Evolutionary conservation across 2,888 invertebrate genomes (phyloP), one percentile per base, ranked within the genome.

Genomic region (Drosophila differens): DNA sequence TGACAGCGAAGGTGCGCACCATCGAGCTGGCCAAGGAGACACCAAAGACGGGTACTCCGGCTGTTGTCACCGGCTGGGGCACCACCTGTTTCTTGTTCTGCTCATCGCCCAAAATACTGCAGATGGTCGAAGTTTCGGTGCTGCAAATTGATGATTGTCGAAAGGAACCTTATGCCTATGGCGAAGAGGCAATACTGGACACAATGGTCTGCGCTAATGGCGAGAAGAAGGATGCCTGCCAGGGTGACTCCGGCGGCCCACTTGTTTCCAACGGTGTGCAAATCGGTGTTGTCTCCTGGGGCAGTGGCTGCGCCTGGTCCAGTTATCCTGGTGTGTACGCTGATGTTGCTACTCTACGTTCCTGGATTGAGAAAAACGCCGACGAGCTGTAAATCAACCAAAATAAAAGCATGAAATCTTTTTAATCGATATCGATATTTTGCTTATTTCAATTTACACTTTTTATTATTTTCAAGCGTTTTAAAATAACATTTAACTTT

Each of bases 201-300:
- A 90, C 91, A 25, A 93, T 93, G 93, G 74, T 93, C 22, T 93
- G 93, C 60, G 93, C 91, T 35, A 65, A 74, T 41, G 81, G 74
- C 52, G 83, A 80, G 35, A 70, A 84, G 3, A 92, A 92, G 80
- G 93, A 93, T 75, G 90, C 92, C 60, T 93, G 93, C 76, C 93
- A 93, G 76, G 93, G 93, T 70, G 93, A 94, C 68, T 93, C 92
- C 4, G 94, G 94, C 74, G 94, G 94, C n/a, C 93, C 94, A 59
- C 67, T 93, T 76, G 92, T 91, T 6, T 65, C 90, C 39, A 49
- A 77, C 3, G 67, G 71, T 5, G 7, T 84, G 64, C 82, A 91
- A 6, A 88, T 92, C 4, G 94, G 94, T 58, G 54, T 94, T 54
- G 93, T 93, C 0, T 94, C 93, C 14, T 94, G 93, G 92, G 94